Evolutionary conservation across 2,888 invertebrate species (phyloP).

Genomic region (Drosophila kanekoi): DNA sequence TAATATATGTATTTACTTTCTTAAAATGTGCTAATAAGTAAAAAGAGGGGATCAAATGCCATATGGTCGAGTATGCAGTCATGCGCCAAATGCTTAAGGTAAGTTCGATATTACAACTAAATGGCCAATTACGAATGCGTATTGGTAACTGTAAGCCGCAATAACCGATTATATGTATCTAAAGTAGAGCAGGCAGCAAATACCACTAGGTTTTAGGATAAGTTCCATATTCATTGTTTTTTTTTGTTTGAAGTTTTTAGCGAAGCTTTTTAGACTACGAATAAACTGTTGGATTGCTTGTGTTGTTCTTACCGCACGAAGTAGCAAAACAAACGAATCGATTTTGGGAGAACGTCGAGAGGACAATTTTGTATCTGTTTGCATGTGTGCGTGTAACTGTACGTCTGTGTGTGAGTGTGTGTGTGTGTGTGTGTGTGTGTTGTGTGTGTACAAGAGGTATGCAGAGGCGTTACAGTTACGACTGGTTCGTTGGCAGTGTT

Average conservation of each 20-base stretch:
- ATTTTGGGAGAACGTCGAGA: conserved; percentile 36
- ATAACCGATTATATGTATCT: conserved; percentile 37
- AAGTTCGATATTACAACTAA: conserved; percentile 58
- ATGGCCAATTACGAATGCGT: conserved; percentile 72
- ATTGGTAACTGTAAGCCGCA: conserved; percentile 50
- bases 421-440: conserved; percentile 14
- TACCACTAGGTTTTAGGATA: conserved; percentile 42
- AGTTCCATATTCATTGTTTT: conserved; percentile 10
- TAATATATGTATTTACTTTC: conserved; percentile 1
- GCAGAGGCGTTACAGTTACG: conserved; percentile 26
- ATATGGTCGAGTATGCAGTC: conserved; percentile 27
- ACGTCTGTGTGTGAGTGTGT: conserved; percentile 13
- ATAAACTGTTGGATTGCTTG: conserved; percentile 41
- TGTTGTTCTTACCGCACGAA: conserved; percentile 72
- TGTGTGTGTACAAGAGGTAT: conserved; percentile 9
- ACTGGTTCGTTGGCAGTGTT: conserved; percentile 54
- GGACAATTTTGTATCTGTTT: conserved; percentile 48
- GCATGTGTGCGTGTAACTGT: conserved; percentile 42
- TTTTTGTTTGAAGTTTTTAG: conserved; percentile 13
- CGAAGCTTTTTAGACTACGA: conserved; percentile 71
- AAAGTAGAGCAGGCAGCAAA: conserved; percentile 51
- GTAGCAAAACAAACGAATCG: conserved; percentile 56
- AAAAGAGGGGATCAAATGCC: conserved; percentile 31
- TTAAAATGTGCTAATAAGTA: conserved; percentile 4
- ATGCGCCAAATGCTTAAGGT: conserved; percentile 65